Percentiles rank a stretch among this genome's conserved stretches.
Conservation (phyloP, 2,888 invertebrate species). For the Drosophila kuntzei region DNA sequence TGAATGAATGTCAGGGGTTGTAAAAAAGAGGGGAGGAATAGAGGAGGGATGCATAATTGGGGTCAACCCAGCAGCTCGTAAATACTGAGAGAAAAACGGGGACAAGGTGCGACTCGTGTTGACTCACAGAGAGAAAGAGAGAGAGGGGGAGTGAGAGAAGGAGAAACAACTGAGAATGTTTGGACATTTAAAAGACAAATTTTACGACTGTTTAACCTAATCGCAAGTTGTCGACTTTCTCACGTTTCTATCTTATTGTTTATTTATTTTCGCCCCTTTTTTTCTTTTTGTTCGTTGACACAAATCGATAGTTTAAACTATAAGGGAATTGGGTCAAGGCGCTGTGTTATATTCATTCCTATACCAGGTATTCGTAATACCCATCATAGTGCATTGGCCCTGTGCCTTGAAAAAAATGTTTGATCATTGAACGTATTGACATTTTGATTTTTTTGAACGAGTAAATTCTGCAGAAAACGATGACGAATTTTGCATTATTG, state of each 20-base stretch:
- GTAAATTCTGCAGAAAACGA: slow-evolving; percentile 16
- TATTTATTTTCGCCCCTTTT: slow-evolving; percentile 4
- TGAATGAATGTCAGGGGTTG: slow-evolving; percentile 25
- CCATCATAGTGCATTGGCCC: slow-evolving; percentile 30
- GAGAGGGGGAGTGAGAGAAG: background rate
- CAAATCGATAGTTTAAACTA: slow-evolving; percentile 33
- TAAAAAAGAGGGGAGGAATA: background rate
- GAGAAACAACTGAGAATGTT: slow-evolving; percentile 9
- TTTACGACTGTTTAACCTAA: slow-evolving; percentile 12
- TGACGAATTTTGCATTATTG: slow-evolving; percentile 15
- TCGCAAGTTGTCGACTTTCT: slow-evolving; percentile 32
- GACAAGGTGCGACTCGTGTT: slow-evolving; percentile 20
- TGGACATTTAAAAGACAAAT: slow-evolving; percentile 14
- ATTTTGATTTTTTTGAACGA: slow-evolving; percentile 5
- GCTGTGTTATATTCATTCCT: slow-evolving; percentile 6
- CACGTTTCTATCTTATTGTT: slow-evolving; percentile 24
- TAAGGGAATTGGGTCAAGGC: slow-evolving; percentile 30
- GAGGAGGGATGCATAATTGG: slow-evolving; percentile 38
- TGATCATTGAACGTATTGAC: slow-evolving; percentile 26
- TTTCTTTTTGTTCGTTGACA: slow-evolving; percentile 7
- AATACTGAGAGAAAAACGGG: slow-evolving; percentile 43
- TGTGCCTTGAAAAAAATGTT: slow-evolving; percentile 22
- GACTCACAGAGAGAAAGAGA: background rate
- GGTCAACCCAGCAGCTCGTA: slow-evolving; percentile 56
- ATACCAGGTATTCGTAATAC: slow-evolving; percentile 4